Percentiles rank a stretch among this genome's conserved stretches.
Conservation (phyloP, 2,888 invertebrate species). For the Diploptera punctata region DNA sequence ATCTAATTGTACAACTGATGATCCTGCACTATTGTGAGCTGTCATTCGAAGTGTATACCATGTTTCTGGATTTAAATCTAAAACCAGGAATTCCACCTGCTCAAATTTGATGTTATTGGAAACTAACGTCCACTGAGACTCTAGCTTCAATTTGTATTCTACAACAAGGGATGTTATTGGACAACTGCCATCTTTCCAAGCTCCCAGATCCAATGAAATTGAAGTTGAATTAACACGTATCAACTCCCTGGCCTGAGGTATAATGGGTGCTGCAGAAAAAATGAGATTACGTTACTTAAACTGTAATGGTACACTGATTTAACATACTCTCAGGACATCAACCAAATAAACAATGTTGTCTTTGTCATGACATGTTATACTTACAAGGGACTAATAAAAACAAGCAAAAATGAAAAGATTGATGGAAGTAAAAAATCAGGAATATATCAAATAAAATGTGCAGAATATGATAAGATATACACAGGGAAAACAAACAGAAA, state of each 20-base stretch:
- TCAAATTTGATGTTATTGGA: slow-evolving; percentile 47
- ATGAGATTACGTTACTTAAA: no score
- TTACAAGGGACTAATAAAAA: no score
- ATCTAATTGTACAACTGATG: slow-evolving; percentile 48
- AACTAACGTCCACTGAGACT: slow-evolving; percentile 45
- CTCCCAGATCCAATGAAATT: slow-evolving; percentile 52
- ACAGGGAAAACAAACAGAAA: no score
- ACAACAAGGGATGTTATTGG: slow-evolving; percentile 54
- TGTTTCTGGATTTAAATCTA: slow-evolving; percentile 47
- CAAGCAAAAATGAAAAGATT: no score
- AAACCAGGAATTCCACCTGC: slow-evolving; percentile 46
- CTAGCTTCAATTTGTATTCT: slow-evolving; percentile 48
- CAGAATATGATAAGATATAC: no score
- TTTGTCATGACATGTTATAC: no score
- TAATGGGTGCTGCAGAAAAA: slow-evolving; percentile 52
- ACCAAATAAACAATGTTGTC: no score
- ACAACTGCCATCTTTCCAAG: slow-evolving; percentile 55
- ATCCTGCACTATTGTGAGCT: slow-evolving; percentile 48
- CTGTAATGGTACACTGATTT: no score
- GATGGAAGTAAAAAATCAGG: no score
- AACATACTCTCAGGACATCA: no score
- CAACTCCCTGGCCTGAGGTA: slow-evolving; percentile 52
- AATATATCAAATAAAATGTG: no score
- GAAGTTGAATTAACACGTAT: slow-evolving; percentile 54
- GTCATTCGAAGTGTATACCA: slow-evolving; percentile 49